phyloP scores from a whole-genome alignment of 2,113 vertebrate genomes.

The Herpetotheres cachinnans region DNA sequence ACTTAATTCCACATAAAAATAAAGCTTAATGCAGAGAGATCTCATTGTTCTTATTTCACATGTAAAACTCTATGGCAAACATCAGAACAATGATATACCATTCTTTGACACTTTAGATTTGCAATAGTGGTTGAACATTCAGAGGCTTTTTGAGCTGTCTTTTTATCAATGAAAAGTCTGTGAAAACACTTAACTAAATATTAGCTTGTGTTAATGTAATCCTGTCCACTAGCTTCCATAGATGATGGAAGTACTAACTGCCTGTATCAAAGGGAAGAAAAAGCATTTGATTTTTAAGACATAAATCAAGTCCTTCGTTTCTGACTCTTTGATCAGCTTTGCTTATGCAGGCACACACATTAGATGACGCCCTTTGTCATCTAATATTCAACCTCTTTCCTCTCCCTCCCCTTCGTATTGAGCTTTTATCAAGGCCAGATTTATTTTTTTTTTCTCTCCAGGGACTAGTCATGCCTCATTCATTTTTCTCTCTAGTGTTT shows the following conservation, averaged over 20 bases:
- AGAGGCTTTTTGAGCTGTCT: constrained; percentile 28
- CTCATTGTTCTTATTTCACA: constrained; percentile 31
- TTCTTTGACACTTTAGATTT: constrained; percentile 44
- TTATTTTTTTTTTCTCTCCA: neutral
- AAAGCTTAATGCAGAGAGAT: neutral
- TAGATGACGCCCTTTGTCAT: neutral
- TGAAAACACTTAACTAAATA: constrained; percentile 45
- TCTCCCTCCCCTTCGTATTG: neutral
- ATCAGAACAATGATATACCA: constrained; percentile 13
- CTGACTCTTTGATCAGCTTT: constrained; percentile 26
- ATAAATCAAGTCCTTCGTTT: neutral
- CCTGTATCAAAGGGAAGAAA: constrained; percentile 25
- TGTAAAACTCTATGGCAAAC: neutral
- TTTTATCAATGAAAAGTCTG: constrained; percentile 27
- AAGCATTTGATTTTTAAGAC: constrained; percentile 9
- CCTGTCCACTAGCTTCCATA: constrained; percentile 14
- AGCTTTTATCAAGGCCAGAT: constrained; percentile 20
- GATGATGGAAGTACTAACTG: neutral
- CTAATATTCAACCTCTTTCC: neutral
- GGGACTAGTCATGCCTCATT: neutral
- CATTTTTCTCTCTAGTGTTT: neutral
- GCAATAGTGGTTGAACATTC: constrained; percentile 4
- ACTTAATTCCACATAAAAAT: constrained; percentile 23
- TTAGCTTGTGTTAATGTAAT: constrained; percentile 19
- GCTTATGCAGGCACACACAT: neutral